These are phyloP conservation scores for Otis tarda DNA, from an alignment of 2,113 vertebrate genomes.

Conservation along the genomic window DNA sequence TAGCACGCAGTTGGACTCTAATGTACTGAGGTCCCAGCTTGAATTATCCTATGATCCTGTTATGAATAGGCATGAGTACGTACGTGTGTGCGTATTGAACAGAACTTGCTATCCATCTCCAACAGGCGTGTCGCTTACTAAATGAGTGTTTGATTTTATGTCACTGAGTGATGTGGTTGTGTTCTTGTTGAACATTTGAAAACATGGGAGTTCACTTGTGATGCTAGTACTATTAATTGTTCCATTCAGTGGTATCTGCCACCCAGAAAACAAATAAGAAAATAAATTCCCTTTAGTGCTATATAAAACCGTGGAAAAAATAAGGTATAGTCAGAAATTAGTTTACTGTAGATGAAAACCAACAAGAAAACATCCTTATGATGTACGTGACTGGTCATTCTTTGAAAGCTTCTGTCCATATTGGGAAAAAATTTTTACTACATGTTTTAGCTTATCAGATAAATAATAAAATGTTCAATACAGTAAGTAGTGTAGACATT, in stretches of 20 bases:
- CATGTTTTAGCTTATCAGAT: not conserved
- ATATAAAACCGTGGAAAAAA: not conserved
- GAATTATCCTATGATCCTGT: not conserved
- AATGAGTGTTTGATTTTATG: not conserved
- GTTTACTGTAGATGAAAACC: not conserved
- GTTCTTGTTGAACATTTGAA: not conserved
- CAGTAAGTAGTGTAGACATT: not conserved
- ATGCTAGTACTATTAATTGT: not conserved
- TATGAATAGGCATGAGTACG: rapidly evolving
- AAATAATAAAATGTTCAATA: not conserved
- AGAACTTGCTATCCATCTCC: not conserved
- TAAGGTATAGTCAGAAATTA: not conserved
- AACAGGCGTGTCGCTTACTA: not conserved
- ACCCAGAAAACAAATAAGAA: not conserved
- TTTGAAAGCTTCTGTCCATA: not conserved
- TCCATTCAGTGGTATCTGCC: not conserved
- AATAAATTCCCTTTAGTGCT: not conserved
- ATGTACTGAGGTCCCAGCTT: not conserved
- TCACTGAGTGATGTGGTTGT: not conserved
- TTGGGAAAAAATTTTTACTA: not conserved
- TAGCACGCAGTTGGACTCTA: not conserved
- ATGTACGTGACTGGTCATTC: not conserved
- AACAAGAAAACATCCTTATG: not conserved
- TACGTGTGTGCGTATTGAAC: not conserved
- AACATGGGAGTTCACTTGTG: not conserved